phyloP scores from a whole-genome alignment of 2,888 invertebrate species.

The Aphidoletes aphidimyza region DNA sequence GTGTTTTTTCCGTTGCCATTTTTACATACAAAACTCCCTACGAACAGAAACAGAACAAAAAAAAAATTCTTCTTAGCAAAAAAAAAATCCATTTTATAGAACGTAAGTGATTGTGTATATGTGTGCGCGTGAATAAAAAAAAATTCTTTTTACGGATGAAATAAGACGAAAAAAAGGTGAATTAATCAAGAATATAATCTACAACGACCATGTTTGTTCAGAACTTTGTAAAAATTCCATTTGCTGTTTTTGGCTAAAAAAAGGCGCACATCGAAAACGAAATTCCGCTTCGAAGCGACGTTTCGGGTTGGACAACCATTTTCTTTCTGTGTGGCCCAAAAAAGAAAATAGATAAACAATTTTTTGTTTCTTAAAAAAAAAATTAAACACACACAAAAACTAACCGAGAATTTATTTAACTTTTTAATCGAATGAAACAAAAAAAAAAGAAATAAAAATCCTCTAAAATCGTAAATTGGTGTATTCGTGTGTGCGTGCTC shows the following conservation, averaged over 20 bases:
- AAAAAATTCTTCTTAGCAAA: too few relatives aligned
- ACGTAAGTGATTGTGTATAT: constrained; percentile 30
- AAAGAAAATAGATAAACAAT: not conserved
- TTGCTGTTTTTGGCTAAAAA: constrained; percentile 52
- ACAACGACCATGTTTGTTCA: constrained; percentile 52
- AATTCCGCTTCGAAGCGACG: not conserved
- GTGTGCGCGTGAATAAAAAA: constrained; percentile 36
- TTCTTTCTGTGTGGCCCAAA: not conserved
- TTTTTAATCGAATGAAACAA: too few relatives aligned
- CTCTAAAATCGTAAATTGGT: not conserved
- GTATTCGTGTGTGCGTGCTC: constrained; percentile 11
- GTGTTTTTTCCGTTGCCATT: not conserved
- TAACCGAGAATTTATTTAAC: too few relatives aligned
- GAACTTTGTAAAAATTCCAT: constrained; percentile 43
- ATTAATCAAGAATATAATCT: not conserved
- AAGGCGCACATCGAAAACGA: not conserved
- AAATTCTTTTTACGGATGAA: constrained; percentile 29
- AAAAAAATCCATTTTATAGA: not conserved
- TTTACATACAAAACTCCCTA: not conserved
- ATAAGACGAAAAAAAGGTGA: not conserved
- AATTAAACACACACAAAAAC: too few relatives aligned
- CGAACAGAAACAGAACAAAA: not conserved
- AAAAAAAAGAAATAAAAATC: not conserved
- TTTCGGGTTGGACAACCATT: not conserved
- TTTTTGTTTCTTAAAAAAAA: not conserved